A percentile compares a stretch with the other conserved stretches of the same genome.
Conservation (phyloP, 2,797 vertebrate species). For the Philypnodon macrostomus region DNA sequence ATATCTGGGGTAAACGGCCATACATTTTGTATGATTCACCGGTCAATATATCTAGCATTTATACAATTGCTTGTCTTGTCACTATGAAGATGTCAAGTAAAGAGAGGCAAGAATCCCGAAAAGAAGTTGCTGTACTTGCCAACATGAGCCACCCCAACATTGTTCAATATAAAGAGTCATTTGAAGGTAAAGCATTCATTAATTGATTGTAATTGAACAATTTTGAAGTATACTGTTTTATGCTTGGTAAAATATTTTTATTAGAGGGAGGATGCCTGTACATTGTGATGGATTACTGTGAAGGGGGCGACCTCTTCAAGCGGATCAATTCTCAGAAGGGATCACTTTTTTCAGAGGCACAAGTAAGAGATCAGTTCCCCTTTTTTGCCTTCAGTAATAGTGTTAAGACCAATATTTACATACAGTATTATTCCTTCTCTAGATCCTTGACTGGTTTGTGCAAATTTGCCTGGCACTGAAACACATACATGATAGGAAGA, state of each 20-base stretch:
- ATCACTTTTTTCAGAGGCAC: constrained; percentile 87
- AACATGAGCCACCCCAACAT: constrained; percentile 99
- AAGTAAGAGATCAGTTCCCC: constrained; percentile 75
- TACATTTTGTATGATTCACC: neutral
- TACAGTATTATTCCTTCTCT: neutral
- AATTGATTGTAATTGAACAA: neutral
- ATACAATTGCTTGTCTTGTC: constrained; percentile 4
- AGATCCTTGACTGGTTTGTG: constrained; percentile 98
- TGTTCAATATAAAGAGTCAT: constrained; percentile 93
- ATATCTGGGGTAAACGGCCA: constrained; percentile 86
- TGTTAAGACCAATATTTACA: neutral
- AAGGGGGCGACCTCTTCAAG: constrained; percentile 96
- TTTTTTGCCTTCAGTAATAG: neutral
- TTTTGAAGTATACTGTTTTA: neutral
- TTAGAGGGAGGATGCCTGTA: constrained; percentile 93
- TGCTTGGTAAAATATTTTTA: no score
- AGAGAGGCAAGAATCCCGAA: constrained; percentile 93
- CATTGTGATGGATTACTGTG: constrained; percentile 99
- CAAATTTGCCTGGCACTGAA: constrained; percentile 97
- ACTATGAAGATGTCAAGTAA: constrained; percentile 89
- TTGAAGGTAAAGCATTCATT: constrained; percentile 84
- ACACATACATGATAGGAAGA: constrained; percentile 95
- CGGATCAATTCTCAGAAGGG: constrained; percentile 97
- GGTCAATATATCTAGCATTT: no score
- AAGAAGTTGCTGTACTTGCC: constrained; percentile 93